These are phyloP conservation scores for Paraescarpia echinospica DNA, from an alignment of 1,140 invertebrate genomes.

Conservation along the genomic window DNA sequence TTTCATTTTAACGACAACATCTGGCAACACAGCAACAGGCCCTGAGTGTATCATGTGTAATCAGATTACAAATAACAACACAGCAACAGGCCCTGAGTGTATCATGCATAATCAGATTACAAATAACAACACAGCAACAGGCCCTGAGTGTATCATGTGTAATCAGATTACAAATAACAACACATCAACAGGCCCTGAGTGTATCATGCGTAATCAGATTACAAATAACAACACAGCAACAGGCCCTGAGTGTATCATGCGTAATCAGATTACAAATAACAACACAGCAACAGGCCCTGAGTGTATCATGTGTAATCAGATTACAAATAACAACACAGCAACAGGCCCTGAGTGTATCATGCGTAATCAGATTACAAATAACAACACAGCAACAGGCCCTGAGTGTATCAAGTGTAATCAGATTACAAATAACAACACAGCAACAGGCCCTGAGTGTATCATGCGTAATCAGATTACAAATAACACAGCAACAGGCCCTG, in stretches of 20 bases:
- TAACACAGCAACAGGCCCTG: background rate
- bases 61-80: background rate
- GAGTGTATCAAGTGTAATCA: background rate
- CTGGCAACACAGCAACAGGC: too few species aligned
- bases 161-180: background rate
- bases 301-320: background rate
- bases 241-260: too few species aligned
- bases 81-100: too few species aligned
- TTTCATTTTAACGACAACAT: too few species aligned
- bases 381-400: too few species aligned
- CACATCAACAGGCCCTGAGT: too few species aligned
- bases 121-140: too few species aligned
- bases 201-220: background rate
- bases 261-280: background rate
- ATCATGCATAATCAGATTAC: too few species aligned
- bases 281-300: too few species aligned
- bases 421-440: background rate
- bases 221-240: background rate
- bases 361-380: background rate
- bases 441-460: too few species aligned
- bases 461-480: background rate
- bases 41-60: background rate
- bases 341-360: too few species aligned
- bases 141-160: too few species aligned
- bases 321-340: background rate